Percentiles rank a stretch among this genome's conserved stretches.
Conservation (phyloP, 2,888 invertebrate species). For the Ophion obscuratus region DNA sequence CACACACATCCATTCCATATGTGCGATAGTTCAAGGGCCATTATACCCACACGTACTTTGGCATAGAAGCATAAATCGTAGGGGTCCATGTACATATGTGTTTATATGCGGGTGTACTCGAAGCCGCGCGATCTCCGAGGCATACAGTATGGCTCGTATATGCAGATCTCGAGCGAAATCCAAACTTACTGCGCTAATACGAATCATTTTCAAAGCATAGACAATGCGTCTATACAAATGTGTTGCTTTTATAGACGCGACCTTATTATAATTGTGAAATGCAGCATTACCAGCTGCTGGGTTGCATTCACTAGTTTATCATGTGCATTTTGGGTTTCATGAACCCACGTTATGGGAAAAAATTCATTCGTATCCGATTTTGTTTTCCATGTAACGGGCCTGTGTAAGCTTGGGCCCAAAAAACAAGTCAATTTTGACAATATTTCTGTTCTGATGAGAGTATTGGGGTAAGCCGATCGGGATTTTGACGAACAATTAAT, state of each 20-base stretch:
- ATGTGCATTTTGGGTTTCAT: not conserved
- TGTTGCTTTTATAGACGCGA: not conserved
- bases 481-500: too few species aligned
- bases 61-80: not conserved
- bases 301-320: not conserved
- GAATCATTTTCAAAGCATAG: conserved; percentile 21
- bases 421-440: too few species aligned
- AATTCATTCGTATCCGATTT: not conserved
- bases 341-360: not conserved
- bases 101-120: conserved; percentile 1
- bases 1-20: conserved; percentile 1
- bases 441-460: too few species aligned
- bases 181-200: conserved; percentile 42
- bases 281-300: not conserved
- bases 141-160: conserved; percentile 31
- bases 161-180: conserved; percentile 24
- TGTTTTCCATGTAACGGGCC: not conserved
- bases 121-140: conserved; percentile 48
- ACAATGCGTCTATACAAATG: not conserved
- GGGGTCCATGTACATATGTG: not conserved
- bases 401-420: too few species aligned
- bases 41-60: not conserved
- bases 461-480: too few species aligned
- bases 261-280: not conserved
- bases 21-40: conserved; percentile 37